A percentile compares a stretch with the other conserved stretches of the same genome.
Conservation (phyloP, 1,140 invertebrate species). For the Achatina immaculata region DNA sequence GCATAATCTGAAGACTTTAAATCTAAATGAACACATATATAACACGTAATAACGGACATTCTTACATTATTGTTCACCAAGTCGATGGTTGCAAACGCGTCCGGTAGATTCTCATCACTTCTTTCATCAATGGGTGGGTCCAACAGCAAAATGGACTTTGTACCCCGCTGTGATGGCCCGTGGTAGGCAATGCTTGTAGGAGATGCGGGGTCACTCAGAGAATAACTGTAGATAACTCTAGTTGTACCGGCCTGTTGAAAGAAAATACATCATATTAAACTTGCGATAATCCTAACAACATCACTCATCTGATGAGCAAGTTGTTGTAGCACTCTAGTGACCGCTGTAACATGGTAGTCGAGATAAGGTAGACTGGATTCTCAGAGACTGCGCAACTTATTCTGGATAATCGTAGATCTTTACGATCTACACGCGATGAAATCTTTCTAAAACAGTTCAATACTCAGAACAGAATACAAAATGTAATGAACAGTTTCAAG, state of each 20-base stretch:
- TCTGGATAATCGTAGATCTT: background rate
- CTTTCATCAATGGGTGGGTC: background rate
- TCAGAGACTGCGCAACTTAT: background rate
- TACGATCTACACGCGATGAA: too few relatives aligned
- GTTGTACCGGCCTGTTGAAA: conserved; percentile 7
- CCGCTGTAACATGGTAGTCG: conserved; percentile 59
- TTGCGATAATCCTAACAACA: background rate
- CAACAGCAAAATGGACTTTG: conserved; percentile 17
- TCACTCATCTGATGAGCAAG: background rate
- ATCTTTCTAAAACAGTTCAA: too few relatives aligned
- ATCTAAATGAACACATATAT: too few relatives aligned
- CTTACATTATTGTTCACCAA: conserved; percentile 21
- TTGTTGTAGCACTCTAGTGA: conserved; percentile 53
- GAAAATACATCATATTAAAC: background rate
- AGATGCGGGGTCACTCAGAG: background rate
- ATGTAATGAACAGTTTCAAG: too few relatives aligned
- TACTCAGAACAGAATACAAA: too few relatives aligned
- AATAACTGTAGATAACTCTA: conserved; percentile 17
- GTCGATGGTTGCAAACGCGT: background rate
- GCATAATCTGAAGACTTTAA: too few relatives aligned
- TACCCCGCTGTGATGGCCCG: background rate
- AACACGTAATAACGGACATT: too few relatives aligned
- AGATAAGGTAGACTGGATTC: conserved; percentile 45
- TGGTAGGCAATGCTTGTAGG: conserved; percentile 15
- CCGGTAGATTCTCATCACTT: background rate